Evolutionary conservation across 2,888 invertebrate genomes (phyloP), one percentile per base, ranked within the genome.

Genomic region (Alsophila aescularia): DNA sequence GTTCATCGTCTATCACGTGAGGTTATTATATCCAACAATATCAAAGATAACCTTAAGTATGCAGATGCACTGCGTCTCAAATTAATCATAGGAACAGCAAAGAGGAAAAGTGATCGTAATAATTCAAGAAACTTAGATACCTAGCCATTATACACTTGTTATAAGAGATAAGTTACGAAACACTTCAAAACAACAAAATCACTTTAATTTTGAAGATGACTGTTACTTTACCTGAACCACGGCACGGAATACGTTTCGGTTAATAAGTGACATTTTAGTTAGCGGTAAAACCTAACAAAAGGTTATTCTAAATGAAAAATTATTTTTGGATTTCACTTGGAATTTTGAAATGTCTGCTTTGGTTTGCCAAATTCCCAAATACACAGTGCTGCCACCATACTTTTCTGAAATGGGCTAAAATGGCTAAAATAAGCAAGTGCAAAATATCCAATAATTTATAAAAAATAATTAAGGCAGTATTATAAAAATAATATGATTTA

Each of bases 251-350:
- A 89, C 68, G 66, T 86, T 88, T 70, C 90, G 87, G 69, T 81
- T 80, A 52, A 91, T 83, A 47, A 89, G 70, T 52, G 90, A 88
- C 91, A 91, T 91, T 32, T 48, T 82, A 47, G 60, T 55, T 45
- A 45, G 41, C 16, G n/a, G 12, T 6, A 57, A 73, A 72, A 70
- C 67, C 72, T 73, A 41, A 32, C 67, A 70, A 75, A 80, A 79
- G 76, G 73, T 67, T 81, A 72, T 72, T 72, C 66, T 68, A 14
- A 4, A 9, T 60, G 41, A 53, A 70, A 77, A 81, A 67, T 72
- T 85, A 87, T 83, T 86, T 88, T 81, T 77, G 77, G 85, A 78
- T n/a, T n/a, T n/a, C n/a, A n/a, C n/a, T n/a, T n/a, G n/a, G n/a
- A n/a, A n/a, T n/a, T n/a, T n/a, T n/a, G n/a, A n/a, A n/a, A n/a